Percentiles rank a stretch among this genome's conserved stretches.
phyloP scores from a whole-genome alignment of 2,797 vertebrate genomes.

The Perodicticus potto region DNA sequence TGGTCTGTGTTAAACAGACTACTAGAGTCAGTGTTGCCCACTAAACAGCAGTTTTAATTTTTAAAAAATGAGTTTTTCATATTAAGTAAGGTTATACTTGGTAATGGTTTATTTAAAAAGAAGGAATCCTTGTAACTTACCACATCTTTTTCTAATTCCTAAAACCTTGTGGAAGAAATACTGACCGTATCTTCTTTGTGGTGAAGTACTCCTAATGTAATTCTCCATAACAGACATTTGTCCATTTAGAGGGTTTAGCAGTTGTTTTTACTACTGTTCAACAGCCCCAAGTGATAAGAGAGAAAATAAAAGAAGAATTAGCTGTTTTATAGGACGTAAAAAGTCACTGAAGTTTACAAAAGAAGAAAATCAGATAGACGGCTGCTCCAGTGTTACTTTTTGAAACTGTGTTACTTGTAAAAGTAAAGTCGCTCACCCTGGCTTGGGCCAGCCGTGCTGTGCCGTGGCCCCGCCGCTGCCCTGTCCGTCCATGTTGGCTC shows the following conservation, averaged over 20 bases:
- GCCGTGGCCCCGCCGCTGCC: not conserved
- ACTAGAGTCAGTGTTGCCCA: not conserved
- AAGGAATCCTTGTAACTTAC: conserved; percentile 13
- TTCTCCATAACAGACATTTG: not conserved
- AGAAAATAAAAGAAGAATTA: conserved; percentile 37
- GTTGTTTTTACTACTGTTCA: not conserved
- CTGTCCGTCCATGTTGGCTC: not conserved
- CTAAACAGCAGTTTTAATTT: conserved; percentile 58
- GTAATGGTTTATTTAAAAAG: conserved; percentile 60
- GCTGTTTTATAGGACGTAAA: conserved; percentile 31
- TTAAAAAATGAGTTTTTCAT: conserved; percentile 3
- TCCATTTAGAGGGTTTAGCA: not conserved
- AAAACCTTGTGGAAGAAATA: conserved; percentile 5
- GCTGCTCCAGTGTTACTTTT: not conserved
- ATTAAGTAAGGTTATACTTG: conserved; percentile 48
- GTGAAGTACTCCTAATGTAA: not conserved
- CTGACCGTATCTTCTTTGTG: not conserved
- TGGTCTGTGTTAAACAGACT: not conserved
- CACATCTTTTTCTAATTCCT: conserved; percentile 18
- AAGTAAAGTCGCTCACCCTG: not conserved
- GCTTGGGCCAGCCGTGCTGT: not conserved
- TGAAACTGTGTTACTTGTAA: not conserved
- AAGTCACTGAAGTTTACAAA: not conserved
- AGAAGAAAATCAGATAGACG: not conserved
- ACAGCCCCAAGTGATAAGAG: conserved; percentile 21